Percentiles rank a stretch among this genome's conserved stretches.
Evolutionary conservation across 2,797 vertebrate species (phyloP).

Genomic region (Hephaestus fuliginosus): DNA sequence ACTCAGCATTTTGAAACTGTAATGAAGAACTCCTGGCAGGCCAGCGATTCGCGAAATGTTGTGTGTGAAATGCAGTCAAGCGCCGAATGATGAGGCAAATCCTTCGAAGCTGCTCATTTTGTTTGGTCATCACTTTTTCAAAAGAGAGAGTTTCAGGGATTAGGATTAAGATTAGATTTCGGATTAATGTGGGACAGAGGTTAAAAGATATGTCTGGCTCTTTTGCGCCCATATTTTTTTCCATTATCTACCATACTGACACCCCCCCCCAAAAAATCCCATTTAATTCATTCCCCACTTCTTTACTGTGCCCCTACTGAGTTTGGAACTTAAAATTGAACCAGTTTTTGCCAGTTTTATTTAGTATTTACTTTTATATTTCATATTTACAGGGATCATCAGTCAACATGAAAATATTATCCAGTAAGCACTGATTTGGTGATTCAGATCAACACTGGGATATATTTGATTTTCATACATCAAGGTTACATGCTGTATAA

Average conservation of each 20-base stretch:
- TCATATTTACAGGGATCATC: not conserved
- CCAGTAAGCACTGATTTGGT: not conserved
- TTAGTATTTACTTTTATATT: not conserved
- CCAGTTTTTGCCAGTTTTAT: not conserved
- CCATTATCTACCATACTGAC: constrained; percentile 12
- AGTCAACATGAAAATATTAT: not conserved
- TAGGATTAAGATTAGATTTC: constrained; percentile 57
- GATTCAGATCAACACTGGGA: not conserved
- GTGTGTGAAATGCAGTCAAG: constrained; percentile 11
- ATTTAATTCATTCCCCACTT: not conserved
- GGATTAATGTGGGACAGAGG: constrained; percentile 32
- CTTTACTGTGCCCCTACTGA: not conserved
- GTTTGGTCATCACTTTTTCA: constrained; percentile 21
- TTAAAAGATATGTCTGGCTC: constrained; percentile 2
- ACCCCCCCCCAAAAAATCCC: no score
- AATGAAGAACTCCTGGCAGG: no score
- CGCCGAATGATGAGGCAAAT: constrained; percentile 15
- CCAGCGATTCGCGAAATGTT: not conserved
- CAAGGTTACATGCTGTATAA: not conserved
- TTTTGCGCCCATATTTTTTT: constrained; percentile 3
- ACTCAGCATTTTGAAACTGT: not conserved
- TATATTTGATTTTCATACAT: not conserved
- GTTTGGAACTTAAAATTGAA: not conserved
- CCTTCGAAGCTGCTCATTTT: constrained; percentile 15
- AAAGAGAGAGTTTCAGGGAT: constrained; percentile 25